Evolutionary conservation across 2,797 vertebrate species (phyloP), one percentile per base, ranked within the genome.

Genomic region (Aeoliscus strigatus): DNA sequence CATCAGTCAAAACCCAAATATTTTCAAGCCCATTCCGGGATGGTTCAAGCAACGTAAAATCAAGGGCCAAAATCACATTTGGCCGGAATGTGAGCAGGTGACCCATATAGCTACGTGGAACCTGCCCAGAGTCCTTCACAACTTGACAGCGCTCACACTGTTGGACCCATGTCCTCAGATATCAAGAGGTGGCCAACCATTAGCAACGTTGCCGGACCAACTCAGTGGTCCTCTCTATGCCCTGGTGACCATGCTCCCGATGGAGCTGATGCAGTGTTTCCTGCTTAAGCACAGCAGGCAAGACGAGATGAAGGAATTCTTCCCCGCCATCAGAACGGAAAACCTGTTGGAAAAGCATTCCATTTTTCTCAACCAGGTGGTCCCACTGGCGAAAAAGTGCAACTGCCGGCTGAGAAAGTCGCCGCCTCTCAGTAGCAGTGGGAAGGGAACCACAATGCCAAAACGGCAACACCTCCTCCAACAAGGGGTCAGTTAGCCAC

Each of bases 321-420:
- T 46, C 41, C 6, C 12, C 13, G 0, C 29, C 24, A 7, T 12
- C 24, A 2, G 28, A 10, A 1, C 0, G 6, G 9, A 9, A 9
- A 0, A 32, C 14, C 0, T 4, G 8, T 1, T 9, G 24, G 3
- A 10, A 38, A 1, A 54, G 11, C 0, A 32, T 12, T 0, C 29
- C 13, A 0, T 24, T 9, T 9, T 9, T 9, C 4, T 27, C 23
- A 0, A 55, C 13, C 2, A 40, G 2, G 0, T 8, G 9, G 4
- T 46, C 16, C 29, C 29, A 39, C 5, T 40, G 43, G 0, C 16
- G 2, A 3, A 24, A 2, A 0, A 48, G 7, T 2, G 1, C 8
- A 13, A 16, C 0, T 0, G 4, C 12, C 0, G 11, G 10, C 8
- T 1, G 8, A 2, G 16, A 9, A 0, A 16, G 0, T 8, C 13